Conservation (phyloP, 2,797 vertebrate genomes). For the Gymnopithys bicolor region DNA sequence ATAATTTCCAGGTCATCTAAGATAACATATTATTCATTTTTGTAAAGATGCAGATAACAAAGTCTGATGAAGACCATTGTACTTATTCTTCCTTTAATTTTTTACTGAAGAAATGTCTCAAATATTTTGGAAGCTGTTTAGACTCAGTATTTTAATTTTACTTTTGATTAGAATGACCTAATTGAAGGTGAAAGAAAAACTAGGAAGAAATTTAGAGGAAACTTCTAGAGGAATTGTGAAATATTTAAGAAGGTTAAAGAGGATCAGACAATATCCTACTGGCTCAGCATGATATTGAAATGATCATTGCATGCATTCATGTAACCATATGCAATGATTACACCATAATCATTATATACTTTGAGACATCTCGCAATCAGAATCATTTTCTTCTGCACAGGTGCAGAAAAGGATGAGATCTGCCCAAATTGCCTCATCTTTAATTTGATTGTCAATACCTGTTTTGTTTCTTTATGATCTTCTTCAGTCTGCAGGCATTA, state of each 20-base stretch:
- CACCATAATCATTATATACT: background rate
- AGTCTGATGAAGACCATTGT: background rate
- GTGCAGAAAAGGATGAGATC: background rate
- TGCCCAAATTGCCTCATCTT: background rate
- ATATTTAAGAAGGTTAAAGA: background rate
- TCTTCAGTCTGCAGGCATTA: background rate
- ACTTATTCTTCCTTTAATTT: background rate
- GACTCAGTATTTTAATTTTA: background rate
- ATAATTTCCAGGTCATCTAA: background rate
- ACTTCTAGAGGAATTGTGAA: background rate
- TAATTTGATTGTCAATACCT: background rate
- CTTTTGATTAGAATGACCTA: background rate
- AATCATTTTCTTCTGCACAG: rapidly evolving
- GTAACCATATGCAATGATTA: background rate
- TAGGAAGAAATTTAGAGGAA: background rate
- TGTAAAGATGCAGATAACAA: background rate
- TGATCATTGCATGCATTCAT: background rate
- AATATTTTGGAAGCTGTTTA: background rate
- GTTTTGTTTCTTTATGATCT: background rate
- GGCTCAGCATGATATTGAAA: background rate
- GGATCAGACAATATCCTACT: background rate
- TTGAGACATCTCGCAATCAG: background rate
- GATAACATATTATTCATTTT: background rate
- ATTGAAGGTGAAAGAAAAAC: background rate
- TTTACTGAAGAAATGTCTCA: background rate